phyloP scores from a whole-genome alignment of 1,140 invertebrate species.

The Colletes gigas region DNA sequence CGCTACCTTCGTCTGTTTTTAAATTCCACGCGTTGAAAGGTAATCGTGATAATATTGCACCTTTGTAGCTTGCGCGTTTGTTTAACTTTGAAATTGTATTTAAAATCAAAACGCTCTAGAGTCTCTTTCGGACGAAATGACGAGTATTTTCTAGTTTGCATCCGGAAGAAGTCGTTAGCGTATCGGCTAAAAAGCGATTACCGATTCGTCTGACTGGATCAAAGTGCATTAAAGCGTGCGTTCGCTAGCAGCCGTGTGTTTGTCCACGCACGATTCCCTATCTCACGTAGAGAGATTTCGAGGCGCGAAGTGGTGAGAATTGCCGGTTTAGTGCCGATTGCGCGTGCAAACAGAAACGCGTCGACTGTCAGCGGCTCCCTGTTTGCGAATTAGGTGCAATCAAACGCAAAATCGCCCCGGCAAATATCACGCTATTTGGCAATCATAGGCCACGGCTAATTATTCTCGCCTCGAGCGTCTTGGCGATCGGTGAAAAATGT shows the following conservation, averaged over 20 bases:
- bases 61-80: too few species aligned
- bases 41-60: not conserved
- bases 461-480: slow-evolving; percentile 10
- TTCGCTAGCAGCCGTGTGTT: slow-evolving; percentile 9
- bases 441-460: slow-evolving; percentile 65
- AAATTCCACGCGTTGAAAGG: not conserved
- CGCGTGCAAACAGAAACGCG: slow-evolving; percentile 55
- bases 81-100: too few species aligned
- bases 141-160: too few species aligned
- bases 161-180: too few species aligned
- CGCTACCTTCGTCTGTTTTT: not conserved
- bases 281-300: slow-evolving; percentile 31
- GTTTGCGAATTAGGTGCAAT: slow-evolving; percentile 76
- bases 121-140: too few species aligned
- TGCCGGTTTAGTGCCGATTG: slow-evolving; percentile 61
- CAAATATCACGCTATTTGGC: slow-evolving; percentile 69
- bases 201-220: not conserved
- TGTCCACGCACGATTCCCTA: not conserved
- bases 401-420: slow-evolving; percentile 74
- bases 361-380: slow-evolving; percentile 53
- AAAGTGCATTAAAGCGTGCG: not conserved
- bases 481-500: not conserved
- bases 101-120: not conserved
- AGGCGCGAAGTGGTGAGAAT: slow-evolving; percentile 33
- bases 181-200: not conserved